Evolutionary conservation across 2,797 vertebrate genomes (phyloP).

Genomic region (Trachurus trachurus): DNA sequence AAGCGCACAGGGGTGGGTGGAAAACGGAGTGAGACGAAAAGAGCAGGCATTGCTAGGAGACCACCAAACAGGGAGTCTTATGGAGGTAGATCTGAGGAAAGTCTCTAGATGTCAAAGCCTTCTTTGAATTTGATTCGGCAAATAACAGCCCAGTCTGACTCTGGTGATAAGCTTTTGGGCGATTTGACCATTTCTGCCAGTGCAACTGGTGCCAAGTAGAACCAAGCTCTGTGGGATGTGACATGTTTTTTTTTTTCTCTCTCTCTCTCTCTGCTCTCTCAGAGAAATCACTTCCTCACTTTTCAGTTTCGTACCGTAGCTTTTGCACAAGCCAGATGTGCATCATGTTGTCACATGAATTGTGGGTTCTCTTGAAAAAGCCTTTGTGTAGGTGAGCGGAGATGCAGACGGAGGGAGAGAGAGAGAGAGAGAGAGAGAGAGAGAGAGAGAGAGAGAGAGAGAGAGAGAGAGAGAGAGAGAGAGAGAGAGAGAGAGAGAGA

Average conservation of each 20-base stretch:
- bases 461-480: constrained; percentile 42
- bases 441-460: constrained; percentile 45
- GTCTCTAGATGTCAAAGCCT: constrained; percentile 46
- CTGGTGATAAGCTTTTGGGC: constrained; percentile 7
- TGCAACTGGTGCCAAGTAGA: background rate
- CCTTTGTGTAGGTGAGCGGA: constrained; percentile 37
- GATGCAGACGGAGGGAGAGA: constrained; percentile 28
- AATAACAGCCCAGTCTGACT: constrained; percentile 6
- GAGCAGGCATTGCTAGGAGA: constrained; percentile 83
- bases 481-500: constrained; percentile 45
- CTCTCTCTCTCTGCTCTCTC: background rate
- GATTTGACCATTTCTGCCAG: constrained; percentile 15
- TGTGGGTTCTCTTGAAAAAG: constrained; percentile 16
- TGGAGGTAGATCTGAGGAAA: constrained; percentile 69
- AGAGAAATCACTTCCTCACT: constrained; percentile 15
- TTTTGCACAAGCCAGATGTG: constrained; percentile 26
- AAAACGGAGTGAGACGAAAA: constrained; percentile 72
- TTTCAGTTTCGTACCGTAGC: background rate
- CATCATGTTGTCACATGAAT: constrained; percentile 33
- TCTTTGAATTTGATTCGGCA: constrained; percentile 60
- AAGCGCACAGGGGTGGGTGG: constrained; percentile 69
- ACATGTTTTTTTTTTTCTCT: background rate
- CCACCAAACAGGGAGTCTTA: constrained; percentile 78
- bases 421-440: constrained; percentile 21
- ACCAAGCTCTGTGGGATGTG: background rate